A percentile compares a stretch with the other conserved stretches of the same genome.
phyloP scores from a whole-genome alignment of 2,888 invertebrate genomes.

The Rapana venosa region DNA sequence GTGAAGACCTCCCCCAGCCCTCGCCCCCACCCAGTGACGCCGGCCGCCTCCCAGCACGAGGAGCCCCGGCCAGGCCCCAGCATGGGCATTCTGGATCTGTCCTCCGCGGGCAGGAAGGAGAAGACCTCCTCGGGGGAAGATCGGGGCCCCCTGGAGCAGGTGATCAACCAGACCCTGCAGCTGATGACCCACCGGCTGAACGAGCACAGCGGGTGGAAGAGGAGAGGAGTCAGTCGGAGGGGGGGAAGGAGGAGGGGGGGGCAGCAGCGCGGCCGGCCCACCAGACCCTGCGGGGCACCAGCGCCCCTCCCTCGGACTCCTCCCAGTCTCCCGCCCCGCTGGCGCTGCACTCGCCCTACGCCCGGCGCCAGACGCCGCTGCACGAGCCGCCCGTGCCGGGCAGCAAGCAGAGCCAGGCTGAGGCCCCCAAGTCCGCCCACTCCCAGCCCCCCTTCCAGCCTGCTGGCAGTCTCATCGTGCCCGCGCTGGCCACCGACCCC shows the following conservation, averaged over 20 bases:
- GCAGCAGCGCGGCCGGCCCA: neutral
- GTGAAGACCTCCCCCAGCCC: neutral
- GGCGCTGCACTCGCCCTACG: conserved; percentile 14
- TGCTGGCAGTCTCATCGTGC: conserved; percentile 58
- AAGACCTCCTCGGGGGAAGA: neutral
- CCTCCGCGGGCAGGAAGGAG: neutral
- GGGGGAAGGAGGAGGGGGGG: neutral
- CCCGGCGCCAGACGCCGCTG: conserved; percentile 19
- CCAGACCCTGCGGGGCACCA: neutral
- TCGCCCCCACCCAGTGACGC: neutral
- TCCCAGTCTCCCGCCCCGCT: neutral
- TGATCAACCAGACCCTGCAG: conserved; percentile 41
- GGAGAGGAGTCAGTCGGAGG: neutral
- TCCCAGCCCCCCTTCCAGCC: conserved; percentile 59
- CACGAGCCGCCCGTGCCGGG: conserved; percentile 27
- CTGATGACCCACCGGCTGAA: neutral
- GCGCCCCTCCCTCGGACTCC: neutral
- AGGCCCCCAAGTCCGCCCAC: conserved; percentile 52
- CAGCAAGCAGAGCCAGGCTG: neutral
- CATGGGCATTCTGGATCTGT: neutral
- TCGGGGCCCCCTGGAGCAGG: conserved; percentile 32
- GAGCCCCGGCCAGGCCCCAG: neutral
- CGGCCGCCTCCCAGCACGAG: neutral
- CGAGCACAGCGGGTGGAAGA: no score
- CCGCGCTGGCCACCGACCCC: neutral